phyloP scores from a whole-genome alignment of 2,888 invertebrate species.

The Tetranychus piercei region DNA sequence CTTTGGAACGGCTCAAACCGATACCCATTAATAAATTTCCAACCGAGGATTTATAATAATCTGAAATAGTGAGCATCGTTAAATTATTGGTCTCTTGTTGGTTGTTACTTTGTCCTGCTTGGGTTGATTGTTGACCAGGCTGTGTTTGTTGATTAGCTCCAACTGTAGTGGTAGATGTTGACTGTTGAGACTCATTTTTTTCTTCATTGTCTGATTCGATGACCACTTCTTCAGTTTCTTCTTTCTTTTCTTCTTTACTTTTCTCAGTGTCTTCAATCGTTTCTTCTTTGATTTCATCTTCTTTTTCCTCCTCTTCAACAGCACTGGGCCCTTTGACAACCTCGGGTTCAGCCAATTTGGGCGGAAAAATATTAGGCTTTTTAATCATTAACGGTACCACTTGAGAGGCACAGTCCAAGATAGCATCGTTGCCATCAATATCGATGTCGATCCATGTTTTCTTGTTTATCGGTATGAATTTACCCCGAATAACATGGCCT shows the following conservation, averaged over 20 bases:
- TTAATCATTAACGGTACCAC: constrained; percentile 27
- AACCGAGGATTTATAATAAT: constrained; percentile 65
- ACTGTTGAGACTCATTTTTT: neutral
- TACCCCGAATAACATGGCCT: constrained; percentile 19
- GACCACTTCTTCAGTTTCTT: constrained; percentile 33
- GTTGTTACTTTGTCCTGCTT: neutral
- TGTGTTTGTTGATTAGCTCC: neutral
- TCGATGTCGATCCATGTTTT: constrained; percentile 20
- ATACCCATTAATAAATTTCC: constrained; percentile 81
- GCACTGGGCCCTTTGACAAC: neutral
- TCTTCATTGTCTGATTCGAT: constrained; percentile 41
- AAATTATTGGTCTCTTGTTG: constrained; percentile 22
- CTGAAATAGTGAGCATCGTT: constrained; percentile 24
- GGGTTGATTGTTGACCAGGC: neutral
- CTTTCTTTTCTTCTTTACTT: constrained; percentile 26
- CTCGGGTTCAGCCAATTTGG: constrained; percentile 21
- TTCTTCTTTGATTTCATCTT: constrained; percentile 1
- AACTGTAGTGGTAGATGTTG: neutral
- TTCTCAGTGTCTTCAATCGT: neutral
- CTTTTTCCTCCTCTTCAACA: neutral
- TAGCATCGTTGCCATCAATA: constrained; percentile 24
- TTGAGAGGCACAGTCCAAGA: constrained; percentile 27
- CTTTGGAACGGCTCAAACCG: constrained; percentile 72
- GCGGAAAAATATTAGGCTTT: constrained; percentile 26
- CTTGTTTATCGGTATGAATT: constrained; percentile 20